These are phyloP conservation scores for Phytoseiulus persimilis DNA, from an alignment of 2,888 invertebrate genomes.

Conservation along the genomic window DNA sequence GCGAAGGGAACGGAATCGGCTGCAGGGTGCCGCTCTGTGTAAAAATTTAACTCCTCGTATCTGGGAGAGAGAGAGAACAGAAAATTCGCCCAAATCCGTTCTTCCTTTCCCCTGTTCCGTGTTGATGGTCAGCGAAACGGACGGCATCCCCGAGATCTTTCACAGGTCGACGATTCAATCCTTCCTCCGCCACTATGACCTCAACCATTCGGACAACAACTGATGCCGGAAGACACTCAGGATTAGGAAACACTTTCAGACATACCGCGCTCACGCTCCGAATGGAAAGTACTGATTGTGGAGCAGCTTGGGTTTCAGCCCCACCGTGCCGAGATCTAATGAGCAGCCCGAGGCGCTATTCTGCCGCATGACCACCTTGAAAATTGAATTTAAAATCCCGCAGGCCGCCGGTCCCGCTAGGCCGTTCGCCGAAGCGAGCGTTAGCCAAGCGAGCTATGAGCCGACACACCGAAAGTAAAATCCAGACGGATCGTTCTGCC, in stretches of 20 bases:
- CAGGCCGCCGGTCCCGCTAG: background rate
- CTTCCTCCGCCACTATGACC: too few species aligned
- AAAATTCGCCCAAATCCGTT: background rate
- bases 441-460: background rate
- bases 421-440: background rate
- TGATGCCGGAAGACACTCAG: too few species aligned
- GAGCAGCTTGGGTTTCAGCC: background rate
- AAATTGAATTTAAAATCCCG: background rate
- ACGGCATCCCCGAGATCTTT: background rate
- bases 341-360: background rate
- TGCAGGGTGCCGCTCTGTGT: background rate
- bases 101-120: background rate
- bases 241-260: too few species aligned
- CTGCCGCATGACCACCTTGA: conserved; percentile 5
- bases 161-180: too few species aligned
- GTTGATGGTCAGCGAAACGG: background rate
- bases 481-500: background rate
- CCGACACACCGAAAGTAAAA: background rate
- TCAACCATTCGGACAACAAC: too few species aligned
- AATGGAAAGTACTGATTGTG: background rate
- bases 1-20: background rate
- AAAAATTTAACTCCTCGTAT: background rate
- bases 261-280: background rate
- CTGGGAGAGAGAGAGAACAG: background rate
- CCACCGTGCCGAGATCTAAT: background rate